A percentile compares a stretch with the other conserved stretches of the same genome.
phyloP scores from a whole-genome alignment of 2,113 vertebrate species.

The Ia io region DNA sequence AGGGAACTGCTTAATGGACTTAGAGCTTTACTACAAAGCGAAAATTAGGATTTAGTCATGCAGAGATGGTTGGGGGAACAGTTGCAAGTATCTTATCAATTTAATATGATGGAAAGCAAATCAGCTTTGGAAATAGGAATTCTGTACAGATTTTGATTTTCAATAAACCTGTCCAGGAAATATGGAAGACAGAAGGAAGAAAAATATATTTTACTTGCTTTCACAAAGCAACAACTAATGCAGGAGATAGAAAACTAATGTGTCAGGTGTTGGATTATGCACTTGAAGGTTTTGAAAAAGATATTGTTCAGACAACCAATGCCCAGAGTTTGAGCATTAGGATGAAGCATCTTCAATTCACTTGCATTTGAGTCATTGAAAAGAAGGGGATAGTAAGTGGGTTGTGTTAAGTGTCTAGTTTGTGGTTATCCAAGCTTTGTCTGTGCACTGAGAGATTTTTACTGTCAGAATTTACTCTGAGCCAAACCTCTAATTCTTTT shows the following conservation, averaged over 20 bases:
- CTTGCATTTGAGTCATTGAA: neutral
- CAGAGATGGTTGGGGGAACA: neutral
- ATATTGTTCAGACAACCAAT: neutral
- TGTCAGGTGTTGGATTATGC: neutral
- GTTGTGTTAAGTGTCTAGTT: neutral
- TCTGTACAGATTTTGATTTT: neutral
- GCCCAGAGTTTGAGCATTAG: neutral
- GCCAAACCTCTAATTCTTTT: neutral
- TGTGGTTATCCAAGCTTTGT: neutral
- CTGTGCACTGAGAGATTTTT: neutral
- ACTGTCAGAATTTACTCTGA: neutral
- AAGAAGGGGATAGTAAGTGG: neutral
- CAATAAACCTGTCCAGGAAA: neutral
- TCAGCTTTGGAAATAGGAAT: conserved; percentile 14
- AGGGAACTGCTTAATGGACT: neutral
- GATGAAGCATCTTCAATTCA: neutral
- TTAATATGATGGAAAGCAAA: neutral
- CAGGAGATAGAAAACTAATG: neutral
- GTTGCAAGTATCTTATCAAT: neutral
- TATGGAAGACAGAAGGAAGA: neutral
- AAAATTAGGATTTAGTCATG: neutral
- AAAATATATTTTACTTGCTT: neutral
- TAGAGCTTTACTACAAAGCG: neutral
- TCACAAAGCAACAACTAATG: neutral
- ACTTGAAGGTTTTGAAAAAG: neutral